These are phyloP conservation scores for Brachypodius melanocephalos DNA, from an alignment of 2,113 vertebrate species.

Conservation along the genomic window DNA sequence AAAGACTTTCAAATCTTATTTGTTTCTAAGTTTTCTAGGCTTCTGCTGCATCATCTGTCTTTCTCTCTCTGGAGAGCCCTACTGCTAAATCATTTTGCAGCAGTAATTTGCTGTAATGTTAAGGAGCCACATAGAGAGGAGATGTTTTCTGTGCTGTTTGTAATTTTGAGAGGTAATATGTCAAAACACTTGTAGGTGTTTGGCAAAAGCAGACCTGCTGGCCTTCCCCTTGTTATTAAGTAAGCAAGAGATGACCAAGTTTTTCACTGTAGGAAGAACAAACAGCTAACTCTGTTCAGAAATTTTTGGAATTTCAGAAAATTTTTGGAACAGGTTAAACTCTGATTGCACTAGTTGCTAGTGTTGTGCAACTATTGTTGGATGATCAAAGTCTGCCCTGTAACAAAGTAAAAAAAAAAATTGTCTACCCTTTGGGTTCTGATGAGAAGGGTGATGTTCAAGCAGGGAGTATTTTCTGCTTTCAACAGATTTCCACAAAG, in stretches of 20 bases:
- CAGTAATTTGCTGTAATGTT: neutral
- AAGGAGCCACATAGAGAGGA: neutral
- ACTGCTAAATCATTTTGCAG: neutral
- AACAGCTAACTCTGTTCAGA: neutral
- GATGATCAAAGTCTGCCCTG: neutral
- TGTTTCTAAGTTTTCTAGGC: neutral
- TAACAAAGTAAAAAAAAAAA: neutral
- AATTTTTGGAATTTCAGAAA: neutral
- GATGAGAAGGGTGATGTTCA: neutral
- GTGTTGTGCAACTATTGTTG: neutral
- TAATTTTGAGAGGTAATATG: neutral
- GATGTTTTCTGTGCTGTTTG: neutral
- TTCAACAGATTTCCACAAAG: neutral
- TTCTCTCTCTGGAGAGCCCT: neutral
- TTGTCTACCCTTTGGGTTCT: neutral
- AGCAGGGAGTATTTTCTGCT: neutral
- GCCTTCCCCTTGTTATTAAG: neutral
- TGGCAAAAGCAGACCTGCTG: neutral
- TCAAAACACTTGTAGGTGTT: neutral
- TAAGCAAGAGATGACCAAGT: neutral
- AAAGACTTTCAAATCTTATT: neutral
- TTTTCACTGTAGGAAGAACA: neutral
- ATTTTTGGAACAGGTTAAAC: neutral
- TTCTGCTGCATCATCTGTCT: neutral
- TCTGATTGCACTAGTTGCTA: neutral